Conservation (phyloP, 2,888 invertebrate species). For the Anoncus sp. region DNA sequence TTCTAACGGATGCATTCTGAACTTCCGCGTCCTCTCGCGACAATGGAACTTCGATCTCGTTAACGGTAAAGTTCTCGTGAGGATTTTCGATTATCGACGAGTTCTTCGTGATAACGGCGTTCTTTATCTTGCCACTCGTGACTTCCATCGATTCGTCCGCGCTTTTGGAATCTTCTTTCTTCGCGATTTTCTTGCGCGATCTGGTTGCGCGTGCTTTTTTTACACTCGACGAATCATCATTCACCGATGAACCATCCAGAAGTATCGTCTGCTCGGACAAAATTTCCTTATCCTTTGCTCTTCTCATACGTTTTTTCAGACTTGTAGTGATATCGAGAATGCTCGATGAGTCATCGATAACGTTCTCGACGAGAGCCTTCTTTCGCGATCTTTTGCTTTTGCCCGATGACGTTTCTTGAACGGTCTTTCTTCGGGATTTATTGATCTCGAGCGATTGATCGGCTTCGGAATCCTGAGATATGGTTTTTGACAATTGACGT, state of each 20-base stretch:
- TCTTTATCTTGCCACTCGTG: neutral
- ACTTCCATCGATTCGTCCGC: slow-evolving; percentile 25
- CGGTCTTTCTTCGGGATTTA: slow-evolving; percentile 30
- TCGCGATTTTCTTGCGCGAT: slow-evolving; percentile 43
- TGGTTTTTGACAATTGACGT: slow-evolving; percentile 52
- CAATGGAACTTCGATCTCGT: slow-evolving; percentile 11
- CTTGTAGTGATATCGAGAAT: slow-evolving; percentile 15
- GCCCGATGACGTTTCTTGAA: slow-evolving; percentile 13
- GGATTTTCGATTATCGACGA: slow-evolving; percentile 1
- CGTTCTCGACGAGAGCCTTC: slow-evolving; percentile 35
- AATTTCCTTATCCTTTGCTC: slow-evolving; percentile 42
- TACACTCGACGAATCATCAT: slow-evolving; percentile 41
- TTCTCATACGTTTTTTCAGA: slow-evolving; percentile 57
- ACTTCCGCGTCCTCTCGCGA: slow-evolving; percentile 61
- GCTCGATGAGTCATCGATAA: slow-evolving; percentile 21
- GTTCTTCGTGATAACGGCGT: slow-evolving; percentile 11
- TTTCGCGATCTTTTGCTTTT: slow-evolving; percentile 49
- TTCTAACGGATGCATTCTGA: slow-evolving; percentile 35
- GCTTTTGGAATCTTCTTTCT: slow-evolving; percentile 42
- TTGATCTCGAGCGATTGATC: slow-evolving; percentile 47
- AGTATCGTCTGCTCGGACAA: slow-evolving; percentile 35
- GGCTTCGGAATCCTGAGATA: slow-evolving; percentile 43
- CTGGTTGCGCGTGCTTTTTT: slow-evolving; percentile 36
- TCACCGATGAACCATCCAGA: slow-evolving; percentile 29
- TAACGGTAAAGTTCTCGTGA: slow-evolving; percentile 12